phyloP scores from a whole-genome alignment of 2,888 invertebrate genomes.

The Marasmarcha lunaedactyla region DNA sequence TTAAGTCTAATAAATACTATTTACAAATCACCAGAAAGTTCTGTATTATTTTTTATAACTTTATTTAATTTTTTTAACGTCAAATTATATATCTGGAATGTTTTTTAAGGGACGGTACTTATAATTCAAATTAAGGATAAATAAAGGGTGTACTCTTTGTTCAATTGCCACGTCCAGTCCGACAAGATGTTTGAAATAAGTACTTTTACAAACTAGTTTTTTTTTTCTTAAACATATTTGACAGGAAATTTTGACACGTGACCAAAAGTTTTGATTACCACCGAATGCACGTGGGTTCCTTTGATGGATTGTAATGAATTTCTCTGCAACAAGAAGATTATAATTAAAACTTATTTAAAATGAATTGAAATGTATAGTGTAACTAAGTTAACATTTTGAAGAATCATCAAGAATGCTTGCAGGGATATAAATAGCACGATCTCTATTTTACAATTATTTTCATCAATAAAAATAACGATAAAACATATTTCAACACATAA shows the following conservation, averaged over 20 bases:
- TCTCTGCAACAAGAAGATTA: conserved; percentile 50
- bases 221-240: too few relatives aligned
- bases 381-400: too few relatives aligned
- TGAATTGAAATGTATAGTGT: too few relatives aligned
- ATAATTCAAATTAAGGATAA: neutral
- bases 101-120: conserved; percentile 5
- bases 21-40: conserved; percentile 66
- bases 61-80: neutral
- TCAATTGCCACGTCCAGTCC: too few relatives aligned
- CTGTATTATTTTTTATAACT: conserved; percentile 6
- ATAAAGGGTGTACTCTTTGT: neutral
- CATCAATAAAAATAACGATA: neutral
- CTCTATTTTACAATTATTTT: conserved; percentile 11
- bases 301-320: conserved; percentile 51
- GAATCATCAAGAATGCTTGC: conserved; percentile 36
- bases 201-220: too few relatives aligned
- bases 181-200: too few relatives aligned
- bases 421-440: conserved; percentile 37
- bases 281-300: conserved; percentile 54
- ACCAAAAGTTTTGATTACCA: conserved; percentile 28
- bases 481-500: too few relatives aligned
- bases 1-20: conserved; percentile 67
- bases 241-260: too few relatives aligned
- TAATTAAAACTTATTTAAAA: conserved; percentile 8
- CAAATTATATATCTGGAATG: conserved; percentile 8